phyloP scores from a whole-genome alignment of 2,113 vertebrate genomes.

The Pluvialis apricaria region DNA sequence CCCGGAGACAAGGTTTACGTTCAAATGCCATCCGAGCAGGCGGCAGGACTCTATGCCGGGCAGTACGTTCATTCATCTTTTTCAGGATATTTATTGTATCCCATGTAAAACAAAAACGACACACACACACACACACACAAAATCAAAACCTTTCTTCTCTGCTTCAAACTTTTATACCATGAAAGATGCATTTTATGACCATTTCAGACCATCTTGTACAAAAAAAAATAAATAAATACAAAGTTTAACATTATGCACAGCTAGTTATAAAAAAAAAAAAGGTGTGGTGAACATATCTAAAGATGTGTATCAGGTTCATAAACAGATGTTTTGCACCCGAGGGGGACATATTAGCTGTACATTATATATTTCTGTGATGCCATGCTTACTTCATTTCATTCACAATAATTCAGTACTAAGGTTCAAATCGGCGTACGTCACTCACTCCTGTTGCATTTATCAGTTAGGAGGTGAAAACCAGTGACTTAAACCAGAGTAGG shows the following conservation, averaged over 20 bases:
- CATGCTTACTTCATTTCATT: slow-evolving; percentile 65
- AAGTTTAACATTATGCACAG: slow-evolving; percentile 65
- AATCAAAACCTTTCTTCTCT: slow-evolving; percentile 30
- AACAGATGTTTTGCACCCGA: slow-evolving; percentile 53
- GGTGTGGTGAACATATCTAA: slow-evolving; percentile 38
- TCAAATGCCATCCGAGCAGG: slow-evolving; percentile 95
- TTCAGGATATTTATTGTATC: slow-evolving; percentile 97
- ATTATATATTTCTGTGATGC: slow-evolving; percentile 63
- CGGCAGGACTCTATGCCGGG: slow-evolving; percentile 93
- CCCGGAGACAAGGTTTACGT: slow-evolving; percentile 89
- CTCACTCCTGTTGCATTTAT: slow-evolving; percentile 33
- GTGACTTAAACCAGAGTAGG: slow-evolving; percentile 24
- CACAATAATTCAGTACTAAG: slow-evolving; percentile 46
- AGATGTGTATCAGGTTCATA: slow-evolving; percentile 50
- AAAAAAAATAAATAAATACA: slow-evolving; percentile 33
- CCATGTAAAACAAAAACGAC: slow-evolving; percentile 78
- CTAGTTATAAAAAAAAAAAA: slow-evolving; percentile 55
- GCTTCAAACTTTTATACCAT: slow-evolving; percentile 68
- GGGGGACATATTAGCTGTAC: slow-evolving; percentile 66
- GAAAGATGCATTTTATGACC: slow-evolving; percentile 71
- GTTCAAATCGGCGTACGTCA: slow-evolving; percentile 31
- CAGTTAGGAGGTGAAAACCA: slow-evolving; percentile 28
- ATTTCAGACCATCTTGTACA: slow-evolving; percentile 68
- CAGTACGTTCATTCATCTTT: slow-evolving; percentile 96
- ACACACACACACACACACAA: neutral